Conservation (phyloP, 2,797 vertebrate genomes). For the Cetoscarus ocellatus region DNA sequence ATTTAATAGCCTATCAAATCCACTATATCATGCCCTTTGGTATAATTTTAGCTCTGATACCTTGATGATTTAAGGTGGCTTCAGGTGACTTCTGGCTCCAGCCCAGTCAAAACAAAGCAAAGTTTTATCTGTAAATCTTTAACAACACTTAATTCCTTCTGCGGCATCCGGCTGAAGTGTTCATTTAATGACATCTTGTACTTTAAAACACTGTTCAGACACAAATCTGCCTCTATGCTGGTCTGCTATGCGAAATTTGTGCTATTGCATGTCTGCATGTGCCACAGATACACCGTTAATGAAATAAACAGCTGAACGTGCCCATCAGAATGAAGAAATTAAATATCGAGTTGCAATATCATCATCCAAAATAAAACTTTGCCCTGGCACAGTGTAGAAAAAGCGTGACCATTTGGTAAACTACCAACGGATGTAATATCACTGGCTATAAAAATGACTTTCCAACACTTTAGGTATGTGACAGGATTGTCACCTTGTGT, state of each 20-base stretch:
- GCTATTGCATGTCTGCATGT: constrained; percentile 20
- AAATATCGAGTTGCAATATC: constrained; percentile 32
- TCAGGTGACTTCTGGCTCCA: neutral
- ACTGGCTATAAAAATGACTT: constrained; percentile 10
- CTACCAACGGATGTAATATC: constrained; percentile 21
- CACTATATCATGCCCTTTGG: neutral
- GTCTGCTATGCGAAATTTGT: constrained; percentile 2
- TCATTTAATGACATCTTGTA: constrained; percentile 4
- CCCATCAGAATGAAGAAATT: constrained; percentile 19
- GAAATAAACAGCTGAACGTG: constrained; percentile 40
- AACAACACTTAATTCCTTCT: neutral
- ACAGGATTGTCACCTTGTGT: constrained; percentile 4
- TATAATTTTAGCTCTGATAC: constrained; percentile 17
- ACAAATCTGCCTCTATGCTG: neutral
- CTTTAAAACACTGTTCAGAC: neutral
- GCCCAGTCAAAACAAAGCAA: constrained; percentile 1
- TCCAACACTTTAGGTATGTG: constrained; percentile 33
- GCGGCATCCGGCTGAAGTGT: neutral
- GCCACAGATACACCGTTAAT: constrained; percentile 49
- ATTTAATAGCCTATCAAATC: constrained; percentile 6
- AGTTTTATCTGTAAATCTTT: constrained; percentile 1
- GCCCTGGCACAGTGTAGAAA: constrained; percentile 2
- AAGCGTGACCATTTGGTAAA: constrained; percentile 7
- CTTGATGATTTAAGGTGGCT: neutral
- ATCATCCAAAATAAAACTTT: neutral